Evolutionary conservation across 2,888 invertebrate species (phyloP).

Genomic region (Epirrhoe tristata): DNA sequence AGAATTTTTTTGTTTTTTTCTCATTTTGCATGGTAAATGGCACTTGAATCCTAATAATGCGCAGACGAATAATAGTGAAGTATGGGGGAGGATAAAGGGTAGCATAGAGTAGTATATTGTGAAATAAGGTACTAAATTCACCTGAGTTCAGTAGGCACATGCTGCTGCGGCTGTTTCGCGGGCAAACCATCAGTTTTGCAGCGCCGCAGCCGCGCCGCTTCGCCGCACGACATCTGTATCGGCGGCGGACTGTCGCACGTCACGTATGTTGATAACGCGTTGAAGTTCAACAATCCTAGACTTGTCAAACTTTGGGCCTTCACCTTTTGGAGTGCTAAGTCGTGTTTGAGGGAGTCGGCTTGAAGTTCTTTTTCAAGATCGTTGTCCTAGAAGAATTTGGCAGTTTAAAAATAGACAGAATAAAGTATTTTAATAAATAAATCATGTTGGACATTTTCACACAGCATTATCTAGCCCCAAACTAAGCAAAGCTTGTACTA

Average conservation of each 20-base stretch:
- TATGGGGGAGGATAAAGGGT: no score
- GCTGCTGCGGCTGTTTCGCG: conserved; percentile 87
- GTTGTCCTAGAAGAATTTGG: conserved; percentile 62
- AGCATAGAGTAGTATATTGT: no score
- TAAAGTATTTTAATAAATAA: no score
- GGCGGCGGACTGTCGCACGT: conserved; percentile 94
- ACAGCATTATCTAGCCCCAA: no score
- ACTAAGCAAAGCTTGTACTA: no score
- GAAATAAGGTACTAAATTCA: no score
- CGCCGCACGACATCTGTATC: conserved; percentile 91
- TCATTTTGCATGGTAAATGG: no score
- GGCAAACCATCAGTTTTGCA: conserved; percentile 90
- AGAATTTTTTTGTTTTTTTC: no score
- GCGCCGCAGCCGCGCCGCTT: conserved; percentile 89
- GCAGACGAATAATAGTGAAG: no score
- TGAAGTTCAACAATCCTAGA: conserved; percentile 76
- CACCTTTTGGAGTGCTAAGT: conserved; percentile 63
- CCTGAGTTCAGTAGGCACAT: conserved; percentile 88
- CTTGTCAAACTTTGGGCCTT: conserved; percentile 71
- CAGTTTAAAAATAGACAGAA: conserved; percentile 1
- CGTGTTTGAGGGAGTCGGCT: conserved; percentile 71
- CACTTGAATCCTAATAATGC: no score
- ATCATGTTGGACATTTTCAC: no score
- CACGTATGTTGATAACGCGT: conserved; percentile 87
- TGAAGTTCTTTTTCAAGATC: conserved; percentile 77